Evolutionary conservation across 2,888 invertebrate species (phyloP).

Genomic region (Chalcis sispes): DNA sequence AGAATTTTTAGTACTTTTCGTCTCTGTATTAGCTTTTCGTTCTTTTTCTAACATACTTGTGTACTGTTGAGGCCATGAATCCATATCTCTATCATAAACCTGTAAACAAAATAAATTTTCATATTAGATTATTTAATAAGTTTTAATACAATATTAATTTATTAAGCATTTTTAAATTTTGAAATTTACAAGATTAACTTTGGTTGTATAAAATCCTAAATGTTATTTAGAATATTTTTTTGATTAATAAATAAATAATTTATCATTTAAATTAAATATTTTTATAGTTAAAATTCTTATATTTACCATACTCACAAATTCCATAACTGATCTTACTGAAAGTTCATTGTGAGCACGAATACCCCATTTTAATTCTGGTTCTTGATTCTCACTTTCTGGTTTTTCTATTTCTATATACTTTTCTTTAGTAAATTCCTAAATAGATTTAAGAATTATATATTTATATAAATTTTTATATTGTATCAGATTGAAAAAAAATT

Average conservation of each 20-base stretch:
- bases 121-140: too few relatives aligned
- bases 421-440: slow-evolving; percentile 74
- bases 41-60: slow-evolving; percentile 30
- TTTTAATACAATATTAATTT: not conserved
- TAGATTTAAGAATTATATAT: slow-evolving; percentile 12
- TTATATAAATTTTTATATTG: slow-evolving; percentile 11
- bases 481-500: too few relatives aligned
- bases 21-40: not conserved
- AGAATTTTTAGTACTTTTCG: not conserved
- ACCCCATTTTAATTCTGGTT: slow-evolving; percentile 78
- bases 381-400: slow-evolving; percentile 74
- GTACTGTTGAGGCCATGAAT: slow-evolving; percentile 63
- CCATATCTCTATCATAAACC: slow-evolving; percentile 64
- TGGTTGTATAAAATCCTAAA: too few relatives aligned
- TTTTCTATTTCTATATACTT: slow-evolving; percentile 63
- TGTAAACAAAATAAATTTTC: slow-evolving; percentile 53
- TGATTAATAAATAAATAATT: not conserved
- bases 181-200: too few relatives aligned
- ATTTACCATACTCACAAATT: slow-evolving; percentile 78
- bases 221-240: not conserved
- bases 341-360: slow-evolving; percentile 77
- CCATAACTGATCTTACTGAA: slow-evolving; percentile 76
- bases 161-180: not conserved
- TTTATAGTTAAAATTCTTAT: slow-evolving; percentile 34
- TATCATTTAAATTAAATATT: slow-evolving; percentile 35